Evolutionary conservation across 2,113 vertebrate genomes (phyloP), one percentile per base, ranked within the genome.

Genomic region (Sturnus vulgaris): DNA sequence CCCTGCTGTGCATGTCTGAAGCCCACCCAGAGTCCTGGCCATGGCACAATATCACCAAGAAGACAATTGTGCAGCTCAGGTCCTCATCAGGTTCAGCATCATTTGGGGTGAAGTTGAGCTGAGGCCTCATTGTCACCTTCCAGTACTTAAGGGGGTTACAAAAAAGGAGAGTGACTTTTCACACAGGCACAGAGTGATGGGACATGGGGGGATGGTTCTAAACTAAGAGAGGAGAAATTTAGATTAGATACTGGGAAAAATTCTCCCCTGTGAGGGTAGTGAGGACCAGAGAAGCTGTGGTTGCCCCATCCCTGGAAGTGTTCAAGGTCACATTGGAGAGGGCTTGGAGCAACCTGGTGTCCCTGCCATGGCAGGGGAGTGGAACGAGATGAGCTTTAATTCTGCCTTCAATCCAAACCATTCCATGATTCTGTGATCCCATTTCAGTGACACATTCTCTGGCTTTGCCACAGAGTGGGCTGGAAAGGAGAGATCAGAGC

Each of bases 31-130:
- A 28, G 15, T 11, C 0, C 0, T 44, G 47, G 52, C 21, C 55
- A 53, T 5, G 16, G 33, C 52, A 44, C 0, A 0, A 3, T 2
- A 33, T 8, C 25, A 63, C 17, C 19, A 15, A n/a, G 33, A 52
- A 66, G 22, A 33, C 11, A 70, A 4, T 16, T 15, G 57, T 49
- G 68, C 35, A 70, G n/a, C 61, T 55, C 56, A 33, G 19, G 39
- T 71, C 56, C 53, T 92, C 57, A 22, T 44, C 37, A 71, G 50
- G 30, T 24, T 33, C 82, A 60, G 46, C 64, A 57, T 21, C 12
- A 2, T 40, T 63, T 46, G 71, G 55, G 37, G 49, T 50, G 16
- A 46, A 57, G 52, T 0, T 61, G 42, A 56, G 19, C 25, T 53
- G n/a, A 53, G 28, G 61, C 7, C n/a, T 60, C 46, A 4, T 15